Percentiles rank a stretch among this genome's conserved stretches.
phyloP scores from a whole-genome alignment of 2,888 invertebrate genomes.

The Acheta domesticus region DNA sequence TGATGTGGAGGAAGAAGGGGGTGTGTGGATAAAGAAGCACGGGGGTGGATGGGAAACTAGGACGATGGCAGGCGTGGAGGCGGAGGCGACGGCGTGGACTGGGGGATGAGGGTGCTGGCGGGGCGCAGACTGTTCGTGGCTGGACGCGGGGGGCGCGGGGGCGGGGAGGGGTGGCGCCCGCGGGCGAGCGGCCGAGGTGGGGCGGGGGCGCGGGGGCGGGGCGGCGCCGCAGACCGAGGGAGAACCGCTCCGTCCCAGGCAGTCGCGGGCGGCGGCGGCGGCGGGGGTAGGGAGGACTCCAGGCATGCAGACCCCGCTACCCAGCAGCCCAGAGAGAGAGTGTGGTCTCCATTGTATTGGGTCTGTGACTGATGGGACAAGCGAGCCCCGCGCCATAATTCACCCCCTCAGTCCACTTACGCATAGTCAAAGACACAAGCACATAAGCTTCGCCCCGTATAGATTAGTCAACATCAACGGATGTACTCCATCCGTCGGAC shows the following conservation, averaged over 20 bases:
- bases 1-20: background rate
- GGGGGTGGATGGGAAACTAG: too few species aligned
- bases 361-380: conserved; percentile 25
- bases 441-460: conserved; percentile 18
- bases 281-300: background rate
- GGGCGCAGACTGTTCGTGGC: background rate
- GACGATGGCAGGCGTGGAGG: too few species aligned
- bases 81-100: background rate
- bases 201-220: background rate
- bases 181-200: background rate
- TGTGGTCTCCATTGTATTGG: conserved; percentile 11
- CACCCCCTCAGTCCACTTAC: conserved; percentile 24
- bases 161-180: background rate
- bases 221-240: background rate
- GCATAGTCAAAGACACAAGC: conserved; percentile 18
- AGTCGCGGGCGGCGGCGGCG: too few species aligned
- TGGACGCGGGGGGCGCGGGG: background rate
- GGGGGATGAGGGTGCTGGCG: background rate
- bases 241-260: background rate
- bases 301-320: background rate
- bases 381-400: conserved; percentile 24
- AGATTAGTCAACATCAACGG: conserved; percentile 11
- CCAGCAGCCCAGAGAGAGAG: conserved; percentile 19
- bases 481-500: background rate
- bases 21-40: too few species aligned